These are phyloP conservation scores for Rhynchomys soricoides DNA, from an alignment of 2,113 vertebrate species.

Conservation along the genomic window DNA sequence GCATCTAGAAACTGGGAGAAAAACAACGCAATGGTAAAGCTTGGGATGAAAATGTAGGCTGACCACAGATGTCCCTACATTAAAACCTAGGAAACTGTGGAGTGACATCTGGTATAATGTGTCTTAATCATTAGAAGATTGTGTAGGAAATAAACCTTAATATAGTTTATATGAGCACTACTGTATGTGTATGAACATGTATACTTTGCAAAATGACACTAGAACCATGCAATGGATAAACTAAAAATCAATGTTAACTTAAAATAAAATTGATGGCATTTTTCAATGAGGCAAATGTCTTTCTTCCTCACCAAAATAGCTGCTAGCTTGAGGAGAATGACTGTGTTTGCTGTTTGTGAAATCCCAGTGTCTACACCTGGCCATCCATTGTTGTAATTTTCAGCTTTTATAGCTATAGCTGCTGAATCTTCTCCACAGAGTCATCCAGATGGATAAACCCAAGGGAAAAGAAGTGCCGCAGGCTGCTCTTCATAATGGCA, in stretches of 20 bases:
- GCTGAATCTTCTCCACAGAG: background rate
- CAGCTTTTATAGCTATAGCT: background rate
- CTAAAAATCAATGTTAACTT: slow-evolving; percentile 21
- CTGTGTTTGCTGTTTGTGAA: slow-evolving; percentile 1
- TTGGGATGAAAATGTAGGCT: background rate
- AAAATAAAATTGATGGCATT: background rate
- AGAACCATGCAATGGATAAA: slow-evolving; percentile 7
- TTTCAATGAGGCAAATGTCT: slow-evolving; percentile 9
- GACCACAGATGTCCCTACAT: background rate
- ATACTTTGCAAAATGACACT: background rate
- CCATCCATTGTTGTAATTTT: background rate
- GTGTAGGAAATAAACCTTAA: background rate
- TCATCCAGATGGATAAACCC: background rate
- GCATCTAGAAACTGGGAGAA: background rate
- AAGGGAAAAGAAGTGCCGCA: background rate
- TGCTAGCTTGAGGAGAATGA: background rate
- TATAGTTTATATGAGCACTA: background rate
- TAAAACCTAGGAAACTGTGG: slow-evolving; percentile 9
- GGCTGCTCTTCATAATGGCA: background rate
- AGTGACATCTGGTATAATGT: background rate
- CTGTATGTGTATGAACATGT: background rate
- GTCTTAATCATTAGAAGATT: background rate
- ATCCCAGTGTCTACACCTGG: background rate
- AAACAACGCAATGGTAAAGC: background rate
- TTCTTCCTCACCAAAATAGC: slow-evolving; percentile 9